phyloP scores from a whole-genome alignment of 2,888 invertebrate genomes.

The Caenorhabditis wallacei region DNA sequence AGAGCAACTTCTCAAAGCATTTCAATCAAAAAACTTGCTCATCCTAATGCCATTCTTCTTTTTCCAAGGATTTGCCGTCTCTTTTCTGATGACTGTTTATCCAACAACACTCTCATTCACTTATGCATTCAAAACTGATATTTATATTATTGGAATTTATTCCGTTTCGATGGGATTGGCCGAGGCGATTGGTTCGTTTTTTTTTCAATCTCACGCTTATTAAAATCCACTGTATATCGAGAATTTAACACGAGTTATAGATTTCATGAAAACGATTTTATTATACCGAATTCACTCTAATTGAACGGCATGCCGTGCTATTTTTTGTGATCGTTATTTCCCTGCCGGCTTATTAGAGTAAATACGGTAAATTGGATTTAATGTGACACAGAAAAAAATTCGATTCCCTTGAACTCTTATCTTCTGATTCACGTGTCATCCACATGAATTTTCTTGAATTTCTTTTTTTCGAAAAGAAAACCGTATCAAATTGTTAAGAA shows the following conservation, averaged over 20 bases:
- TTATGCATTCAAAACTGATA: slow-evolving; percentile 59
- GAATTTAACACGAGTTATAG: too few relatives aligned
- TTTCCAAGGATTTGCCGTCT: slow-evolving; percentile 73
- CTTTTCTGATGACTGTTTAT: slow-evolving; percentile 72
- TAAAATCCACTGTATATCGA: too few relatives aligned
- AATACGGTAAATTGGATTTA: too few relatives aligned
- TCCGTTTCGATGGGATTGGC: slow-evolving; percentile 69
- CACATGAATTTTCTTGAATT: background rate
- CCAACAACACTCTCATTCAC: slow-evolving; percentile 73
- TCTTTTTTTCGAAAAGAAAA: background rate
- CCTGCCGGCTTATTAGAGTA: too few relatives aligned
- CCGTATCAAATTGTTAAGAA: background rate
- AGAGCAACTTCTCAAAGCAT: slow-evolving; percentile 68
- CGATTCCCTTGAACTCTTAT: background rate
- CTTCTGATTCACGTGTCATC: background rate
- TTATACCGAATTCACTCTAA: too few relatives aligned
- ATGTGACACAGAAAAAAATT: too few relatives aligned
- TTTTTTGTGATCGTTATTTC: background rate
- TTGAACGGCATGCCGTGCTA: too few relatives aligned
- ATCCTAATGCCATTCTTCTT: slow-evolving; percentile 73
- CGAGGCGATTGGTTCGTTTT: slow-evolving; percentile 62
- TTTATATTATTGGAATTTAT: slow-evolving; percentile 70
- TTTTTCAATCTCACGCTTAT: background rate
- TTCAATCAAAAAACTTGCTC: slow-evolving; percentile 63
- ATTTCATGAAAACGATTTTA: too few relatives aligned